These are phyloP conservation scores for Tribolium freemani DNA, from an alignment of 2,888 invertebrate species.

Conservation along the genomic window DNA sequence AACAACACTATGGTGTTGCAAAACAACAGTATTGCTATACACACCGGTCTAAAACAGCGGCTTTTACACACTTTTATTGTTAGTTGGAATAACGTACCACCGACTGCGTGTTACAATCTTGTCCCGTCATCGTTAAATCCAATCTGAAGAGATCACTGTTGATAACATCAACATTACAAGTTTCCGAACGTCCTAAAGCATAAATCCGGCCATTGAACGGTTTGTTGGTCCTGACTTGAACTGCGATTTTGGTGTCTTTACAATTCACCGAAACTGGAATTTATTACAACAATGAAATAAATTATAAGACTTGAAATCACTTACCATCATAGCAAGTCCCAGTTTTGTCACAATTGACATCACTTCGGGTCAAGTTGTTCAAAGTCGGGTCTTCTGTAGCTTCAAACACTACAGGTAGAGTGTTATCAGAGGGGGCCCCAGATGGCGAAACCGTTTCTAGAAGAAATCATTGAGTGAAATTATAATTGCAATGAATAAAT, in stretches of 20 bases:
- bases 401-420: constrained; percentile 82
- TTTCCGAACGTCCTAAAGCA: constrained; percentile 92
- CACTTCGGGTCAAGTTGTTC: constrained; percentile 82
- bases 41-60: constrained; percentile 83
- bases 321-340: constrained; percentile 96
- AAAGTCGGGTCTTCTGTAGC: constrained; percentile 81
- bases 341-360: constrained; percentile 93
- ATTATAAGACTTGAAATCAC: constrained; percentile 23
- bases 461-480: constrained; percentile 7
- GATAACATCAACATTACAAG: constrained; percentile 94
- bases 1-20: constrained; percentile 95
- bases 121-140: constrained; percentile 93
- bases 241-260: constrained; percentile 94
- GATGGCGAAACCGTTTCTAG: constrained; percentile 53
- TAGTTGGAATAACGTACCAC: constrained; percentile 77
- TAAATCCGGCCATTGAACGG: constrained; percentile 96
- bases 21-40: constrained; percentile 93
- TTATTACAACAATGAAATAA: constrained; percentile 45
- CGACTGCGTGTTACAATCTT: constrained; percentile 96
- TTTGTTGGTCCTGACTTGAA: constrained; percentile 92
- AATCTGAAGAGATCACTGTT: constrained; percentile 93
- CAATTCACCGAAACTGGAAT: constrained; percentile 92
- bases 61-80: constrained; percentile 29
- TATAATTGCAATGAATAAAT: background rate
- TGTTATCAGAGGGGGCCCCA: constrained; percentile 70